A percentile compares a stretch with the other conserved stretches of the same genome.
Conservation (phyloP, 2,113 vertebrate genomes). For the Nycticryphes semicollaris region DNA sequence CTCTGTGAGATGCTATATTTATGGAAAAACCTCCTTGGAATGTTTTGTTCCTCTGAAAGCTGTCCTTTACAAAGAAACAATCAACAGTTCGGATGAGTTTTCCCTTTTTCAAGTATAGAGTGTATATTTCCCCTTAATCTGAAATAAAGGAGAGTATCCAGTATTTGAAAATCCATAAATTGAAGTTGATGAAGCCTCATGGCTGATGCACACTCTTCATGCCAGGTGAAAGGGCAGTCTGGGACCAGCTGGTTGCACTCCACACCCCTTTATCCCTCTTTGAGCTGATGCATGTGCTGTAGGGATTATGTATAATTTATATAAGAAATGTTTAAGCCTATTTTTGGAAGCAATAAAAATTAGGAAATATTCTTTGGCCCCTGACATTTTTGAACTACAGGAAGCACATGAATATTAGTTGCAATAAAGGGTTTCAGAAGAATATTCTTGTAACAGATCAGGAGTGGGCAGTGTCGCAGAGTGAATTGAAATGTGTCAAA, state of each 20-base stretch:
- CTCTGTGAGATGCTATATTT: background rate
- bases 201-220: rapidly evolving
- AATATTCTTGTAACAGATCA: background rate
- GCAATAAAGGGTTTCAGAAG: background rate
- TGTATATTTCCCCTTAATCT: background rate
- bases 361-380: background rate
- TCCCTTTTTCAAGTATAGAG: background rate
- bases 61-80: background rate
- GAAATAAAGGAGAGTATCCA: background rate
- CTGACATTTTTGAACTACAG: background rate
- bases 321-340: background rate
- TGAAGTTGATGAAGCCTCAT: background rate
- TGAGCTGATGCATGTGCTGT: background rate
- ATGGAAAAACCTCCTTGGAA: background rate
- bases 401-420: background rate
- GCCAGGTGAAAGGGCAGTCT: background rate
- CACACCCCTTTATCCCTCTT: rapidly evolving
- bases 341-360: background rate
- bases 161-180: background rate
- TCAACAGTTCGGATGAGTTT: background rate
- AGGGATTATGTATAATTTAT: background rate
- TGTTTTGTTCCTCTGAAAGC: background rate
- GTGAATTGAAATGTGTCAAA: background rate
- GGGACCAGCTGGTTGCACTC: background rate
- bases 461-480: background rate